Evolutionary conservation across 2,888 invertebrate genomes (phyloP).

Genomic region (Megastigmus dorsalis): DNA sequence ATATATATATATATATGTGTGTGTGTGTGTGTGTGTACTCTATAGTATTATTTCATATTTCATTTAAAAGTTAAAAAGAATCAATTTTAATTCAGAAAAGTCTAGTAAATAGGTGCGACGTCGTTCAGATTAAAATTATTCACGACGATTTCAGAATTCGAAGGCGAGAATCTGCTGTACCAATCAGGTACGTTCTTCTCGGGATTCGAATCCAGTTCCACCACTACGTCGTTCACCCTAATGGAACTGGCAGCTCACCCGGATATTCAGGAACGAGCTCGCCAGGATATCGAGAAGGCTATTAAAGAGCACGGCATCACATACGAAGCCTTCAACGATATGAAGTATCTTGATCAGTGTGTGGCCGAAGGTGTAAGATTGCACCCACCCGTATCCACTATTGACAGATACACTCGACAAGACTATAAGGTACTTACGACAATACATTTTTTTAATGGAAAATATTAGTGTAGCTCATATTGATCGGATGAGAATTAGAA

Average conservation of each 20-base stretch:
- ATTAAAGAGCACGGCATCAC: slow-evolving; percentile 64
- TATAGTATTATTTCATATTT: too few relatives aligned
- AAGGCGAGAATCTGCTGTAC: slow-evolving; percentile 67
- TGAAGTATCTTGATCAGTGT: slow-evolving; percentile 68
- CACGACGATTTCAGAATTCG: too few relatives aligned
- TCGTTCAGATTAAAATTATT: too few relatives aligned
- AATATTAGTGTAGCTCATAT: too few relatives aligned
- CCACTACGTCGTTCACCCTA: slow-evolving; percentile 65
- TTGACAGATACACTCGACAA: slow-evolving; percentile 65
- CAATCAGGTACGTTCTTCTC: slow-evolving; percentile 70
- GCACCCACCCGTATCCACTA: slow-evolving; percentile 69
- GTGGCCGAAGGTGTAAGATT: slow-evolving; percentile 66
- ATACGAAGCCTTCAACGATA: slow-evolving; percentile 67
- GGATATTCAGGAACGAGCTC: slow-evolving; percentile 61
- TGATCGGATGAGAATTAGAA: too few relatives aligned
- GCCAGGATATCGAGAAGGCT: slow-evolving; percentile 62
- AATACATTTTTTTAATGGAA: too few relatives aligned
- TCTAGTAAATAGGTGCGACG: too few relatives aligned
- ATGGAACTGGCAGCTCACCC: slow-evolving; percentile 66
- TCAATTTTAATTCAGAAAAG: too few relatives aligned
- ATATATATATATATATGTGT: too few relatives aligned
- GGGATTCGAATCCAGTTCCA: slow-evolving; percentile 70
- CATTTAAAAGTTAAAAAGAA: too few relatives aligned
- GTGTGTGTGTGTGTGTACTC: too few relatives aligned
- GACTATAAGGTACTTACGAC: slow-evolving; percentile 67